Evolutionary conservation across 2,113 vertebrate genomes (phyloP), one percentile per base, ranked within the genome.

Genomic region (Pongo abelii): DNA sequence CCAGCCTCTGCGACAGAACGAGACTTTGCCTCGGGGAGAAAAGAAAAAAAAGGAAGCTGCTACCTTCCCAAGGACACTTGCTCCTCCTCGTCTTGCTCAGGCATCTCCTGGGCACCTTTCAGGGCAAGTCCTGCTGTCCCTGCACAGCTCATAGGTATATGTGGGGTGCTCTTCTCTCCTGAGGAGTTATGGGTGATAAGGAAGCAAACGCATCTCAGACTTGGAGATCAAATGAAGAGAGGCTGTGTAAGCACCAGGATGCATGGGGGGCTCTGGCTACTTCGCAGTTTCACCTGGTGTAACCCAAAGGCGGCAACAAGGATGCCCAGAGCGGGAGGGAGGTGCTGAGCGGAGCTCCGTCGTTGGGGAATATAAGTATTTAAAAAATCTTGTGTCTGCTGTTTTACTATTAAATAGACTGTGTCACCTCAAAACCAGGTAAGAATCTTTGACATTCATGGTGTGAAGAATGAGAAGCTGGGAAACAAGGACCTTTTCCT

Each of bases 181-280:
- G 32, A 14, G 17, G 0, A 17, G 84, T 35, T 0, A 0, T 25
- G 8, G 6, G 0, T 55, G 13, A 69, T 27, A 2, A 57, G 84
- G 92, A 79, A 72, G 79, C 43, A 69, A 9, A 23, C 2, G 4
- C 22, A 2, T 22, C 17, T 57, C 48, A 17, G 40, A 32, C 23
- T 17, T 23, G 16, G 38, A 38, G 43, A 8, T 5, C 30, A 38
- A 4, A 0, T 13, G 1, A 2, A 32, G 6, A 17, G 80, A 48
- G 23, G 48, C 17, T 3, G 17, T 2, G 17, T 16, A 57, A 13
- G 43, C 1, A 1, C 27, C 4, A 13, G 84, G 46, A n/a, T 1
- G 5, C 0, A 0, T 0, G 48, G 12, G 48, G 27, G n/a, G 6
- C 40, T 38, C 13, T 0, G 8, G 0, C 70, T 14, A 35, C 32